Percentiles rank a stretch among this genome's conserved stretches.
These are phyloP conservation scores for Avahi laniger DNA, from an alignment of 2,797 vertebrate species.

Conservation along the genomic window DNA sequence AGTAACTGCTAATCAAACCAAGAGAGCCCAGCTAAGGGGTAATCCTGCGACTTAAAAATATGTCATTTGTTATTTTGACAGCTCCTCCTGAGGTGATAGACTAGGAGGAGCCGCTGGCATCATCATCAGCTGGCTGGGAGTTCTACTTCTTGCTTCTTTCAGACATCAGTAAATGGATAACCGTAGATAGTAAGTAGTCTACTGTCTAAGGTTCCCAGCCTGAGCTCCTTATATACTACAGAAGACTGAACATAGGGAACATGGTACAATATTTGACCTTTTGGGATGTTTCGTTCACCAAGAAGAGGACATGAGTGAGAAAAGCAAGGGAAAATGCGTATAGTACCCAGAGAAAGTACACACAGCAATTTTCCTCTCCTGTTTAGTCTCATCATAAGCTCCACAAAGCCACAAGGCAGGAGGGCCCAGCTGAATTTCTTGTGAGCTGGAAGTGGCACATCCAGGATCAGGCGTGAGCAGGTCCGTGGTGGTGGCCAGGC, in stretches of 20 bases:
- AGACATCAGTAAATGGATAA: not conserved
- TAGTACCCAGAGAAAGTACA: not conserved
- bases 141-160: slow-evolving; percentile 5
- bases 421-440: too few species aligned
- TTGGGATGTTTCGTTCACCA: not conserved
- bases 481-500: not conserved
- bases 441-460: not conserved
- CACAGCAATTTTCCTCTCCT: not conserved
- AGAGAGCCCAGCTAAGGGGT: not conserved
- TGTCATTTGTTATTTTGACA: slow-evolving; percentile 67
- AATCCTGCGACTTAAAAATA: slow-evolving; percentile 23
- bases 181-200: not conserved
- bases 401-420: accelerated
- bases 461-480: not conserved
- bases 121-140: not conserved
- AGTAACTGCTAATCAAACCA: slow-evolving; percentile 46
- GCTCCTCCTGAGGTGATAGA: slow-evolving; percentile 34
- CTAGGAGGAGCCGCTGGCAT: not conserved
- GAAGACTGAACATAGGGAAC: not conserved
- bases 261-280: not conserved
- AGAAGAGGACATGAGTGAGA: not conserved
- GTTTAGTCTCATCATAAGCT: not conserved
- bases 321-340: not conserved
- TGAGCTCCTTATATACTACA: not conserved
- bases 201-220: not conserved